A percentile compares a stretch with the other conserved stretches of the same genome.
Conservation (phyloP, 2,113 vertebrate species). For the Stercorarius parasiticus region DNA sequence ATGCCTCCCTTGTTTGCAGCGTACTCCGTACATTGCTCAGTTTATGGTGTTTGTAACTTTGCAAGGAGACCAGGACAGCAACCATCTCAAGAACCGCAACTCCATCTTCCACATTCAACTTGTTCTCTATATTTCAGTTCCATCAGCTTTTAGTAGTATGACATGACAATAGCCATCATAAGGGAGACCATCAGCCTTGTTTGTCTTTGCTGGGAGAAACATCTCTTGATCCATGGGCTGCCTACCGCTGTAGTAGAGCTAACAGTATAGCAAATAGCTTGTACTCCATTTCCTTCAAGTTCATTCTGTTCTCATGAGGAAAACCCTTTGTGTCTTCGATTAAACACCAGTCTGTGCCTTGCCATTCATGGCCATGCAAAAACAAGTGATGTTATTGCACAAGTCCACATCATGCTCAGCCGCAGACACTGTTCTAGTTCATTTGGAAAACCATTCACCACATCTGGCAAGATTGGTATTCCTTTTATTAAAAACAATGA, state of each 20-base stretch:
- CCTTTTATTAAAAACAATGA: constrained; percentile 34
- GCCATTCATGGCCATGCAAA: neutral
- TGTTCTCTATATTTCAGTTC: neutral
- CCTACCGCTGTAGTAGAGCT: neutral
- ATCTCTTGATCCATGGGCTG: neutral
- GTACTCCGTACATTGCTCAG: neutral
- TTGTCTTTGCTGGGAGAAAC: neutral
- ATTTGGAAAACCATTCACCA: constrained; percentile 10
- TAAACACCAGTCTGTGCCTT: neutral
- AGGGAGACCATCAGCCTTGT: neutral
- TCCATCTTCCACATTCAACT: neutral
- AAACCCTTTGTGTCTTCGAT: neutral
- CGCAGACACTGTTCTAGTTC: neutral
- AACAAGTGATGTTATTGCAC: constrained; percentile 20
- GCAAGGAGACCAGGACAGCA: neutral
- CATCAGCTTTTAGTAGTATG: neutral
- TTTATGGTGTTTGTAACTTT: neutral
- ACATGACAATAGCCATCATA: neutral
- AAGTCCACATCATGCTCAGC: neutral
- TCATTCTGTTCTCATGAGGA: neutral
- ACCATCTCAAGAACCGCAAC: neutral
- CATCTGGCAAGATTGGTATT: constrained; percentile 9
- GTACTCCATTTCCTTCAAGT: neutral
- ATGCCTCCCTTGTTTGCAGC: neutral
- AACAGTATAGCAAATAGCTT: neutral